Evolutionary conservation across 1,140 invertebrate genomes (phyloP).

Genomic region (Agraylea sexmaculata): DNA sequence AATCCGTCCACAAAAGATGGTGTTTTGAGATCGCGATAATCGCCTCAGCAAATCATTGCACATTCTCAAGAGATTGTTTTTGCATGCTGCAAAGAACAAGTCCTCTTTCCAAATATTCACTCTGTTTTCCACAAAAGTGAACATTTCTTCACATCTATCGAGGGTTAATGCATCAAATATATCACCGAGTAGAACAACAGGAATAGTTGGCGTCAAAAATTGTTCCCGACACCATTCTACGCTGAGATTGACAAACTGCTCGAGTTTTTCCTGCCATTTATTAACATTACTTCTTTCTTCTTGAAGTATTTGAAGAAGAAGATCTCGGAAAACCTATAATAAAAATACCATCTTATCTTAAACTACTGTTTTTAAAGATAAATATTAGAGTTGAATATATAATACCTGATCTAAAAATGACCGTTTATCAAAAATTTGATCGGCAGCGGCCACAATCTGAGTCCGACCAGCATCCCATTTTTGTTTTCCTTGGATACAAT

Average conservation of each 20-base stretch:
- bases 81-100: constrained; percentile 81
- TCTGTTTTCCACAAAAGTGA: constrained; percentile 82
- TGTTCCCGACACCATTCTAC: constrained; percentile 63
- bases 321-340: no score
- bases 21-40: constrained; percentile 90
- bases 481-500: no score
- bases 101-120: constrained; percentile 88
- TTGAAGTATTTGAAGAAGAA: no score
- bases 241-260: constrained; percentile 58
- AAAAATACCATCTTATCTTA: no score
- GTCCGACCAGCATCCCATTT: no score
- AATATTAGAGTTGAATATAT: no score
- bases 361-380: no score
- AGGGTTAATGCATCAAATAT: constrained; percentile 85
- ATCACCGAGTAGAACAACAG: constrained; percentile 80
- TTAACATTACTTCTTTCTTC: no score
- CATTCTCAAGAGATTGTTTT: constrained; percentile 90
- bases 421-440: no score
- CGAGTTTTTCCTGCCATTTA: constrained; percentile 32
- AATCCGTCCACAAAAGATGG: constrained; percentile 95
- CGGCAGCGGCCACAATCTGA: no score
- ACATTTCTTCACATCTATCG: constrained; percentile 78
- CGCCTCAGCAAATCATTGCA: constrained; percentile 94
- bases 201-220: constrained; percentile 68
- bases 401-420: no score